Evolutionary conservation across 2,888 invertebrate species (phyloP), one percentile per base, ranked within the genome.

Genomic region (Athalia circularis): DNA sequence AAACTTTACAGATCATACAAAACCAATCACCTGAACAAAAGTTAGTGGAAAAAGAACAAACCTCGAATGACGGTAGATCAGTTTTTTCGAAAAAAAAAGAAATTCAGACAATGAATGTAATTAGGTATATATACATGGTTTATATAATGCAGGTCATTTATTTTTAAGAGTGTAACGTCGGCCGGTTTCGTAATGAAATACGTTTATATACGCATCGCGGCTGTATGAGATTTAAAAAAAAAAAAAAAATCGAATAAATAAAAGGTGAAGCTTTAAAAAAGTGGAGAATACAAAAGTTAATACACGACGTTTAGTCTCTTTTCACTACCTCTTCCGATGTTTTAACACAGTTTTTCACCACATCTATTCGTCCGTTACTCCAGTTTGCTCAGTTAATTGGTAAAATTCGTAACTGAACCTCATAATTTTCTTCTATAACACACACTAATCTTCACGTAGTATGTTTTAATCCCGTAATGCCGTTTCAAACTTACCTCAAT

Each of bases 391-490:
- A 57, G 47, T 47, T 29, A 45, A n/a, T 72, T 47, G 59, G 57
- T 59, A 47, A 59, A 72, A 59, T 72, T 57, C 72, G 72, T 72
- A 59, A 72, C 72, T 72, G 57, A 72, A 72, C 57, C 57, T 72
- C 59, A 59, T 52, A 59, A 59, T 45, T 70, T 59, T 50, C 13
- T 13, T 54, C 54, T n/a, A 11, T n/a, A n/a, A 7, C 54, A 7
- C 54, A 9, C 54, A n/a, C 54, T 54, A 54, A 54, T 54, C 54
- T 54, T n/a, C 54, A n/a, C n/a, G 11, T n/a, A 54, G 54, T 9
- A 54, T 29, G 29, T 29, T 29, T 29, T 29, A 29, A 29, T 29
- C 29, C 29, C 29, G 29, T 29, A 29, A 29, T 29, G 29, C 2
- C 2, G 29, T 29, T 29, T 29, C 29, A 29, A 29, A 29, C 29